These are phyloP conservation scores for Caenorhabditis sulstoni DNA, from an alignment of 2,888 invertebrate species.

Conservation along the genomic window DNA sequence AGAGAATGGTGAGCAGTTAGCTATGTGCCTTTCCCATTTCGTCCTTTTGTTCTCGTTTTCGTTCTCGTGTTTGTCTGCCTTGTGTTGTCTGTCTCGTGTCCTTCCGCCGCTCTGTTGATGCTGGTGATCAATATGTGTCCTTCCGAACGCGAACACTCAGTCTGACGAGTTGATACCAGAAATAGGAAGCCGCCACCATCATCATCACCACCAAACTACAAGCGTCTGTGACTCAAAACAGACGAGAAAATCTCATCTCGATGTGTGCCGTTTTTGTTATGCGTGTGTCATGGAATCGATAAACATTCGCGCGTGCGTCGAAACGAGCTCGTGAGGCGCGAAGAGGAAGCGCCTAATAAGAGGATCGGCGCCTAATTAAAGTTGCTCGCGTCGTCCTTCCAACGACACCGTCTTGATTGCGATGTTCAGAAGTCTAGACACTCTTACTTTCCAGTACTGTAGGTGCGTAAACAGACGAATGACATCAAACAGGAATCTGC, in stretches of 20 bases:
- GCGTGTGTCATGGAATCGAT: constrained; percentile 11
- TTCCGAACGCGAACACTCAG: not conserved
- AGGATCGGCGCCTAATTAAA: constrained; percentile 29
- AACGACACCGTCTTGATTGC: not conserved
- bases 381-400: not conserved
- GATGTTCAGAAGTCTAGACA: not conserved
- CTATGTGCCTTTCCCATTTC: not conserved
- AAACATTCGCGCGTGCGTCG: constrained; percentile 2
- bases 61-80: not conserved
- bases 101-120: not conserved
- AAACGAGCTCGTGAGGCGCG: not conserved
- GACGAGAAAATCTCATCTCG: not conserved
- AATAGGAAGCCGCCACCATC: not conserved
- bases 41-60: constrained; percentile 2
- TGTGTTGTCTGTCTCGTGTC: not conserved
- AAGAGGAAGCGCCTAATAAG: not conserved
- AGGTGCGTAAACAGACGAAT: constrained; percentile 29
- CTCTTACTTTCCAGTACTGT: constrained; percentile 10
- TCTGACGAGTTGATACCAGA: not conserved
- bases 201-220: not conserved
- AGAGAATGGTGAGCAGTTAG: no score
- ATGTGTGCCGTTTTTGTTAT: not conserved
- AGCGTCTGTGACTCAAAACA: not conserved
- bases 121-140: not conserved
- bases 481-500: constrained; percentile 43